Evolutionary conservation across 1,140 invertebrate genomes (phyloP).

Genomic region (Megalonaias nervosa): DNA sequence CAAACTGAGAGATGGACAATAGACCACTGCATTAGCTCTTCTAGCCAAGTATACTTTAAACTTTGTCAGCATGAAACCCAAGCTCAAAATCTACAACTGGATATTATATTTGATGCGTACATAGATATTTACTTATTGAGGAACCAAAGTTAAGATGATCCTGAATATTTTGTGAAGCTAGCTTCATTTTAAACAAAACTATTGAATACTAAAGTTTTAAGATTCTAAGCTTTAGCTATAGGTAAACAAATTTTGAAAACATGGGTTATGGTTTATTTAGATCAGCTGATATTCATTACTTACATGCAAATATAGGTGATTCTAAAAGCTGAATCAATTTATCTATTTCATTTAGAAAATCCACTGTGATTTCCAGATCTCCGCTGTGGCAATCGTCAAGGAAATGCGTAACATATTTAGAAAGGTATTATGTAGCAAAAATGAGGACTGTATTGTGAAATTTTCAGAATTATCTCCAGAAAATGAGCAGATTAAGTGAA

Average conservation of each 20-base stretch:
- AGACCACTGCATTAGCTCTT: too few relatives aligned
- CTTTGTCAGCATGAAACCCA: too few relatives aligned
- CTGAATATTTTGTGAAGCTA: not conserved
- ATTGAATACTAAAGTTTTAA: not conserved
- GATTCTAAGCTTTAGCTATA: not conserved
- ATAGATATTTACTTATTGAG: not conserved
- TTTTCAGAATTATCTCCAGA: not conserved
- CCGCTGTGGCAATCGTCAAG: conserved; percentile 77
- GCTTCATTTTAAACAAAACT: not conserved
- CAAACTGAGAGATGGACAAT: too few relatives aligned
- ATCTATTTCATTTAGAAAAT: conserved; percentile 96
- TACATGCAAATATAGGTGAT: conserved; percentile 99
- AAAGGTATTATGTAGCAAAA: not conserved
- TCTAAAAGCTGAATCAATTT: conserved; percentile 98
- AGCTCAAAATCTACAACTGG: too few relatives aligned
- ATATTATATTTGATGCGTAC: too few relatives aligned
- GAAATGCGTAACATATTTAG: conserved; percentile 19
- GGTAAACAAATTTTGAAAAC: not conserved
- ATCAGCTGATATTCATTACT: conserved; percentile 69
- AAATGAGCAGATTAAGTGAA: too few relatives aligned
- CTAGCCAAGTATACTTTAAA: too few relatives aligned
- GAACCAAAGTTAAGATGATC: not conserved
- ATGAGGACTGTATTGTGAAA: not conserved
- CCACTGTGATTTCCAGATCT: conserved; percentile 95
- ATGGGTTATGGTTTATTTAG: not conserved